phyloP scores from a whole-genome alignment of 2,113 vertebrate species.

The Cyanoramphus novaezelandiae region DNA sequence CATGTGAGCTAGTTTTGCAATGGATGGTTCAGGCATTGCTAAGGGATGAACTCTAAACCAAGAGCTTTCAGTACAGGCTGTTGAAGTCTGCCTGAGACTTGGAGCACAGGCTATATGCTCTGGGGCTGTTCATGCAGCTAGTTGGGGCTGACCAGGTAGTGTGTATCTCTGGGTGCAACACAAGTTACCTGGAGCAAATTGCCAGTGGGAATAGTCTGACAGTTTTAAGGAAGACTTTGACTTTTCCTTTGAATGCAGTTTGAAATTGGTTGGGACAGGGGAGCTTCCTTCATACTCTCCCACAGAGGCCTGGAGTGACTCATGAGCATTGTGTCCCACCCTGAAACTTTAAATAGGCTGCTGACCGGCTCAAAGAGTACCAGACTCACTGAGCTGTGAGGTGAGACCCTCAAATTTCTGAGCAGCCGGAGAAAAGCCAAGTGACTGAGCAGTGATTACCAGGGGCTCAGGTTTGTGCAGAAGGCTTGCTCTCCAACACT shows the following conservation, averaged over 20 bases:
- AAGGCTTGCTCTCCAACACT: accelerated
- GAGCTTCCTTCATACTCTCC: not conserved
- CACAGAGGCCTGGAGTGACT: not conserved
- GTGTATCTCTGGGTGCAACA: not conserved
- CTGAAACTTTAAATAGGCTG: not conserved
- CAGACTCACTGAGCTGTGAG: not conserved
- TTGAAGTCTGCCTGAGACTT: not conserved
- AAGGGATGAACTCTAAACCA: not conserved
- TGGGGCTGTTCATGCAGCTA: not conserved
- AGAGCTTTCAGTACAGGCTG: not conserved
- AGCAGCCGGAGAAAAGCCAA: not conserved
- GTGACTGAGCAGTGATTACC: not conserved
- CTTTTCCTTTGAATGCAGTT: not conserved
- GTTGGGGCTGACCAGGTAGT: not conserved
- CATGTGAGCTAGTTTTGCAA: not conserved
- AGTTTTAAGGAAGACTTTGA: not conserved
- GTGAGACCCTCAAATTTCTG: not conserved
- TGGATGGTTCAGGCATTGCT: not conserved
- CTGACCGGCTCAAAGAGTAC: not conserved
- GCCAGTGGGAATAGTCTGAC: not conserved
- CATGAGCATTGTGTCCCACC: not conserved
- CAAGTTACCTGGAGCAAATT: not conserved
- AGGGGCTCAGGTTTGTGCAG: not conserved
- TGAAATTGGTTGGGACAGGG: not conserved
- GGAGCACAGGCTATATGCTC: not conserved